phyloP scores from a whole-genome alignment of 1,140 invertebrate species.

The Drosophila ficusphila region DNA sequence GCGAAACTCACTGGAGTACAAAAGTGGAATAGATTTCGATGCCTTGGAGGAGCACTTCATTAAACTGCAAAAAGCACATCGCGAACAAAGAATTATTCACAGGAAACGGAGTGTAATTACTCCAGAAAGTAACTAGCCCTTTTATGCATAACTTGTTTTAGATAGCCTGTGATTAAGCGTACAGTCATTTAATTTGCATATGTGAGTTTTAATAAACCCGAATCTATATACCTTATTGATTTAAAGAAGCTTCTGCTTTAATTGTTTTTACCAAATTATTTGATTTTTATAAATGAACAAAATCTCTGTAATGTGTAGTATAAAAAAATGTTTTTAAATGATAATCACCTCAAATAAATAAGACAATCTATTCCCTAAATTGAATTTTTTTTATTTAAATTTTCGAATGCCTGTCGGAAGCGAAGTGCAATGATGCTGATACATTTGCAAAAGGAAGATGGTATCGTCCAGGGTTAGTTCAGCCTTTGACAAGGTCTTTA shows the following conservation, averaged over 20 bases:
- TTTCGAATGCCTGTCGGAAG: constrained; percentile 57
- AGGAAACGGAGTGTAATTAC: constrained; percentile 79
- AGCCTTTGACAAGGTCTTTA: constrained; percentile 88
- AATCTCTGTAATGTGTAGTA: too few relatives aligned
- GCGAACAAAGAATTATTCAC: constrained; percentile 83
- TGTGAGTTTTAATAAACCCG: constrained; percentile 32
- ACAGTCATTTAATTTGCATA: constrained; percentile 31
- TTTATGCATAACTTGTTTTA: constrained; percentile 25
- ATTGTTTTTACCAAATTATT: too few relatives aligned
- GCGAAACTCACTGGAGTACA: constrained; percentile 67
- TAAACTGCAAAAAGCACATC: constrained; percentile 86
- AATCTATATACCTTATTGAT: constrained; percentile 14
- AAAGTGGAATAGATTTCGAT: constrained; percentile 86
- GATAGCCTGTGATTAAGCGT: constrained; percentile 65
- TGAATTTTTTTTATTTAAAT: constrained; percentile 65
- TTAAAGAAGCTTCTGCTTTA: too few relatives aligned
- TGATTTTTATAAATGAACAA: too few relatives aligned
- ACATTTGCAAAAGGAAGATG: constrained; percentile 89
- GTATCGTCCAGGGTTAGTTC: constrained; percentile 90
- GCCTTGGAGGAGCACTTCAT: constrained; percentile 86
- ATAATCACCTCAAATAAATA: not conserved
- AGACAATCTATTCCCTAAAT: not conserved
- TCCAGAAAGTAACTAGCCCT: constrained; percentile 54
- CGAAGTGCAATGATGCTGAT: constrained; percentile 80
- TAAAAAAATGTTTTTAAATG: too few relatives aligned